phyloP scores from a whole-genome alignment of 2,113 vertebrate species.

The Boleophthalmus pectinirostris region DNA sequence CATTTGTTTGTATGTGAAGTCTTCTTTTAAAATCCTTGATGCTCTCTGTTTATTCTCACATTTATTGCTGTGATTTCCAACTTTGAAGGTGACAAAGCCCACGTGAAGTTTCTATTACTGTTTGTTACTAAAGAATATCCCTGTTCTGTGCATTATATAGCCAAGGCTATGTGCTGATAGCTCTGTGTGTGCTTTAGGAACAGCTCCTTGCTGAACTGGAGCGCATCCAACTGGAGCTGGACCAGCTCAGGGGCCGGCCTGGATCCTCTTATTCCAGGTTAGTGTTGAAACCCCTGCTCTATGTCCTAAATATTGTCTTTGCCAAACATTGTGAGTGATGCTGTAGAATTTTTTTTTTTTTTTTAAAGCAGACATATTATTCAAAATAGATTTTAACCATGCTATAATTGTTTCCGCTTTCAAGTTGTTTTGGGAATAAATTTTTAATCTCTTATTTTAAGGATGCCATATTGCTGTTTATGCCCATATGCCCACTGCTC shows the following conservation, averaged over 20 bases:
- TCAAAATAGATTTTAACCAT: too few relatives aligned
- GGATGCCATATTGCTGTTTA: too few relatives aligned
- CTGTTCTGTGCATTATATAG: not conserved
- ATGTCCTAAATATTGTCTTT: slow-evolving; percentile 9
- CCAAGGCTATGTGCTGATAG: not conserved
- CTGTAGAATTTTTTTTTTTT: too few relatives aligned
- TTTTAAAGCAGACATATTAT: not conserved
- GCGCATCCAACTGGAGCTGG: slow-evolving; percentile 88
- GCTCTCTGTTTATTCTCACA: not conserved
- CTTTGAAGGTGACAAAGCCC: not conserved
- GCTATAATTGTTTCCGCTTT: too few relatives aligned
- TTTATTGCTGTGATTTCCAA: not conserved
- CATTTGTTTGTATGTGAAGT: not conserved
- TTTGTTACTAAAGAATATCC: not conserved
- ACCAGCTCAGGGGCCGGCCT: slow-evolving; percentile 86
- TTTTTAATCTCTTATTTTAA: too few relatives aligned
- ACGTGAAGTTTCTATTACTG: not conserved
- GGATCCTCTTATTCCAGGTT: slow-evolving; percentile 89
- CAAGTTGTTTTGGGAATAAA: too few relatives aligned
- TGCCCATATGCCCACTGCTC: too few relatives aligned
- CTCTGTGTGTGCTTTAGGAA: slow-evolving; percentile 72
- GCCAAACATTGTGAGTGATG: slow-evolving; percentile 21
- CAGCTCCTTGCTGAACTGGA: slow-evolving; percentile 90
- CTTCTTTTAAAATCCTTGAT: not conserved
- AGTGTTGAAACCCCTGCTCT: slow-evolving; percentile 21